Evolutionary conservation across 2,797 vertebrate genomes (phyloP).

Genomic region (Argya squamiceps): DNA sequence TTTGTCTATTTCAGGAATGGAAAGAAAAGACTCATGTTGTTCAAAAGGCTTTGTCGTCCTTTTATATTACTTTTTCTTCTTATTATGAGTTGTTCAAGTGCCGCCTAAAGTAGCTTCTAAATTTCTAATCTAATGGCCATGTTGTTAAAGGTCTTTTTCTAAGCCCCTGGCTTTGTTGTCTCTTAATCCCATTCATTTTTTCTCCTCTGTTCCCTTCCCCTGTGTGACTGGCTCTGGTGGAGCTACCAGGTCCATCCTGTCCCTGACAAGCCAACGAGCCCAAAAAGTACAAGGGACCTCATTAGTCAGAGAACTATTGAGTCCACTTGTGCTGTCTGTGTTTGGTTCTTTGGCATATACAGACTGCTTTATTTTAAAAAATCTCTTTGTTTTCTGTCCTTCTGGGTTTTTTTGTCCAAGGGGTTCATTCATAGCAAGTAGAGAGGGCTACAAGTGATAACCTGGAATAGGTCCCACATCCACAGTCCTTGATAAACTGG

Average conservation of each 20-base stretch:
- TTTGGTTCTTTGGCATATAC: not conserved
- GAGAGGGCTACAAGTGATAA: not conserved
- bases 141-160: not conserved
- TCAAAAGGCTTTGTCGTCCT: constrained; percentile 10
- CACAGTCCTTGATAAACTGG: not conserved
- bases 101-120: not conserved
- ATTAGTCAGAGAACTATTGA: not conserved
- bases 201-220: not conserved
- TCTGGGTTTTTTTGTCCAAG: not conserved
- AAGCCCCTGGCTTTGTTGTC: not conserved
- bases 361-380: not conserved
- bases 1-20: not conserved
- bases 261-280: not conserved
- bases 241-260: not conserved
- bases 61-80: not conserved
- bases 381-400: not conserved
- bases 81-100: not conserved
- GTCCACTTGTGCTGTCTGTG: not conserved
- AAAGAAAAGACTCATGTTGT: not conserved
- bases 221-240: not conserved
- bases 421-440: not conserved
- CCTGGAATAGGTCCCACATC: not conserved
- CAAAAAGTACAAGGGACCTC: not conserved
- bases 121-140: not conserved
- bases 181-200: not conserved